These are phyloP conservation scores for Anguilla obscura DNA, from an alignment of 2,797 vertebrate genomes.

Conservation along the genomic window DNA sequence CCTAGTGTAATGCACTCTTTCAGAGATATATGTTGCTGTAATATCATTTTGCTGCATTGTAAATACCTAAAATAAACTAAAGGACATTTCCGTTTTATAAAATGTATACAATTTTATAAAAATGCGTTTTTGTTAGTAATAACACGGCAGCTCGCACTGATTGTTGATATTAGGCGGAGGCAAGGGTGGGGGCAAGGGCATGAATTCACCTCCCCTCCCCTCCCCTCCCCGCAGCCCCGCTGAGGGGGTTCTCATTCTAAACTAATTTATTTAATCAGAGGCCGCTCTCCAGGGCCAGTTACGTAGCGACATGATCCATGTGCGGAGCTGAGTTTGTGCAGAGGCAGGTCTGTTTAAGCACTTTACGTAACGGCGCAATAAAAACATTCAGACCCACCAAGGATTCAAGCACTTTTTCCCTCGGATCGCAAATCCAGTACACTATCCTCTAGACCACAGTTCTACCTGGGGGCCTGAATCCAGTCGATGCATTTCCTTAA, in stretches of 20 bases:
- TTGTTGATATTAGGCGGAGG: constrained; percentile 18
- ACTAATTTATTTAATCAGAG: not conserved
- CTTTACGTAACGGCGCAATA: not conserved
- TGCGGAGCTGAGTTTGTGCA: not conserved
- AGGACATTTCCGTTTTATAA: not conserved
- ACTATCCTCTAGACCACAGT: not conserved
- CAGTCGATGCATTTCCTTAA: not conserved
- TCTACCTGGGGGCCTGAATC: not conserved
- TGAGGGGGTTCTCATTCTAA: not conserved
- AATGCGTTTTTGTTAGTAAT: not conserved
- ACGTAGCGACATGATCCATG: not conserved
- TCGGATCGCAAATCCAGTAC: not conserved
- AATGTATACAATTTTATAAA: not conserved
- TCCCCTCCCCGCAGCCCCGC: constrained; percentile 2
- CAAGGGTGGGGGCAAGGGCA: constrained; percentile 45
- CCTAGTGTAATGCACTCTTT: not conserved
- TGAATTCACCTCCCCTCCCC: not conserved
- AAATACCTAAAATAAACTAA: not conserved
- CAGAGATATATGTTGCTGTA: not conserved
- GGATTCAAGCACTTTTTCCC: not conserved
- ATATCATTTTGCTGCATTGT: not conserved
- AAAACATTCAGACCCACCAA: not conserved
- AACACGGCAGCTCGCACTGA: constrained; percentile 11
- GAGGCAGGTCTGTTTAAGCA: not conserved
- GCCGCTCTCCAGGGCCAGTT: not conserved